Evolutionary conservation across 2,797 vertebrate genomes (phyloP).

Genomic region (Galago senegalensis): DNA sequence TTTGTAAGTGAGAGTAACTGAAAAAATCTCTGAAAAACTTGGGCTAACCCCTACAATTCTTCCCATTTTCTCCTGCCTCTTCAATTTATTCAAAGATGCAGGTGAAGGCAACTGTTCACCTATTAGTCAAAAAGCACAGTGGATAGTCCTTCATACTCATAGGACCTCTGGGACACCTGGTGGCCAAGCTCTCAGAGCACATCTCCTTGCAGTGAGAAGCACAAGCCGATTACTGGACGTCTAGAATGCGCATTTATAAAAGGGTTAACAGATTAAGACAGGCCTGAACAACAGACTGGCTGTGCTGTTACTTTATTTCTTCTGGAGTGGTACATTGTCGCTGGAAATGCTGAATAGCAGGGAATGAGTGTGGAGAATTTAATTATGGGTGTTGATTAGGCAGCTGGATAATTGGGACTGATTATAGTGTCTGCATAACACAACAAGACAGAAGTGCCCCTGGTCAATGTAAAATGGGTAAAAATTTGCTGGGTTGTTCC

Average conservation of each 20-base stretch:
- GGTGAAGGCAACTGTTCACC: background rate
- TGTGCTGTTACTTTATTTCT: constrained; percentile 35
- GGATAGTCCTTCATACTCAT: background rate
- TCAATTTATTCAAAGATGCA: constrained; percentile 24
- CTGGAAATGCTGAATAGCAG: constrained; percentile 61
- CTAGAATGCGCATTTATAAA: background rate
- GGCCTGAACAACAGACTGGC: constrained; percentile 30
- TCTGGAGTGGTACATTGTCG: constrained; percentile 21
- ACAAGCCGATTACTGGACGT: background rate
- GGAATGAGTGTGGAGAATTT: constrained; percentile 56
- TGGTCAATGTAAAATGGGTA: constrained; percentile 36
- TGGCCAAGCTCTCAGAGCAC: background rate
- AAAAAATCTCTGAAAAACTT: background rate
- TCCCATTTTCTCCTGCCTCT: background rate
- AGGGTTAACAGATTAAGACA: constrained; percentile 43
- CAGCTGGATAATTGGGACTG: constrained; percentile 70
- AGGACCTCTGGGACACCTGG: background rate
- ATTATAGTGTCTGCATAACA: constrained; percentile 7
- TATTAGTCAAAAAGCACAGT: background rate
- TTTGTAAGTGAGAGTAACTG: background rate
- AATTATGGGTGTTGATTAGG: constrained; percentile 76
- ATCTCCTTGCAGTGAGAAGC: constrained; percentile 17
- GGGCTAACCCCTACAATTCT: constrained; percentile 7
- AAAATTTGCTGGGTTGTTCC: constrained; percentile 46
- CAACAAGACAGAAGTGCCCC: constrained; percentile 61